A percentile compares a stretch with the other conserved stretches of the same genome.
phyloP scores from a whole-genome alignment of 2,797 vertebrate genomes.

The Selene dorsalis region DNA sequence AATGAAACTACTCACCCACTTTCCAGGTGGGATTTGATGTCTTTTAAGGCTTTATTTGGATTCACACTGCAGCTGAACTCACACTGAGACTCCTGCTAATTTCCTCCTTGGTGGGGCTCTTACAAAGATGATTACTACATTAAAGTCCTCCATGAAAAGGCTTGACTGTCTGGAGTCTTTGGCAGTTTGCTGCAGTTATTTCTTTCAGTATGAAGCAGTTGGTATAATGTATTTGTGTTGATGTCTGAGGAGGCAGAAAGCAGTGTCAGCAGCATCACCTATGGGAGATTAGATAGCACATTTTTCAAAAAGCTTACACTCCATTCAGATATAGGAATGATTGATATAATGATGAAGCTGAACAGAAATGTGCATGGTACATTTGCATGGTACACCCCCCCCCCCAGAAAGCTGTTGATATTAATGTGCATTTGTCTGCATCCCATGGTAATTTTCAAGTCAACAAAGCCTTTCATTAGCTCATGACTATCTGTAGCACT shows the following conservation, averaged over 20 bases:
- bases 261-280: conserved; percentile 7
- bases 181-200: conserved; percentile 18
- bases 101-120: conserved; percentile 9
- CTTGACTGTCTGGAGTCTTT: conserved; percentile 11
- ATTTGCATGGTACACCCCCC: no score
- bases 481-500: conserved; percentile 29
- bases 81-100: conserved; percentile 50
- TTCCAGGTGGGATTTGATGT: conserved; percentile 44
- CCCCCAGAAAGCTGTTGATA: conserved; percentile 16
- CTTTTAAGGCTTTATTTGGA: conserved; percentile 21
- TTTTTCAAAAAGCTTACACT: conserved; percentile 7
- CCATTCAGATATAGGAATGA: background rate
- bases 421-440: conserved; percentile 25
- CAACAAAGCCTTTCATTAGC: conserved; percentile 48
- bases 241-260: background rate
- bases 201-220: background rate
- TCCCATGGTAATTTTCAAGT: conserved; percentile 39
- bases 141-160: conserved; percentile 30
- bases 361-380: background rate
- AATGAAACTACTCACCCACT: background rate
- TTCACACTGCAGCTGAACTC: conserved; percentile 47
- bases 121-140: conserved; percentile 34
- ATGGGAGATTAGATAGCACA: background rate
- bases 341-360: background rate
- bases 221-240: background rate